Conservation (phyloP, 2,113 vertebrate genomes). For the Menidia beryllina region DNA sequence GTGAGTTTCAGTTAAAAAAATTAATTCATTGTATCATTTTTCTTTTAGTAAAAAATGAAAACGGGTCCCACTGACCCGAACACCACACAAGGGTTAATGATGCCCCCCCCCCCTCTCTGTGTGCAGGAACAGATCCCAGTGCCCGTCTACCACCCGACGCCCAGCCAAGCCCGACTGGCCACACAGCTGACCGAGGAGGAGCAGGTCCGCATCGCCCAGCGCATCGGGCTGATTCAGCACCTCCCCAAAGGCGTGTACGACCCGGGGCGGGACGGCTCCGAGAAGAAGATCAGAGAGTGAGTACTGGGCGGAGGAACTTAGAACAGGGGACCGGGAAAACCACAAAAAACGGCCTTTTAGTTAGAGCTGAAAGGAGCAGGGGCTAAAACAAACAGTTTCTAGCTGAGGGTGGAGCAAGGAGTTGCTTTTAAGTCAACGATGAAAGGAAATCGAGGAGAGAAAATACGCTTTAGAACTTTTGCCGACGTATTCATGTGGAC, state of each 20-base stretch:
- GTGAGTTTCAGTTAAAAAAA: no score
- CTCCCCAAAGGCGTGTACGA: slow-evolving; percentile 98
- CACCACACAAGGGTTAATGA: no score
- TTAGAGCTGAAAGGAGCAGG: no score
- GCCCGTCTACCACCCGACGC: slow-evolving; percentile 87
- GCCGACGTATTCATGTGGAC: neutral
- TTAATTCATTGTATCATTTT: no score
- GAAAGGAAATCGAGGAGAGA: neutral
- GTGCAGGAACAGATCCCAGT: slow-evolving; percentile 94
- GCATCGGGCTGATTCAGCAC: slow-evolving; percentile 98
- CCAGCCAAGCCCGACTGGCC: slow-evolving; percentile 95
- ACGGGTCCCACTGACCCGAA: no score
- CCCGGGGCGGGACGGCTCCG: slow-evolving; percentile 92
- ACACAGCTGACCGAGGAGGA: slow-evolving; percentile 99
- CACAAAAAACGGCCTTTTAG: no score
- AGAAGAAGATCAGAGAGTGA: slow-evolving; percentile 99
- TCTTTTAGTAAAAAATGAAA: no score
- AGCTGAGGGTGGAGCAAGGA: neutral
- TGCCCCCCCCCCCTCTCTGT: neutral
- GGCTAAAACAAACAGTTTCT: neutral
- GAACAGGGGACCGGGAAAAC: no score
- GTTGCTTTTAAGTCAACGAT: neutral
- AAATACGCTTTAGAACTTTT: neutral
- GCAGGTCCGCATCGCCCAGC: slow-evolving; percentile 96
- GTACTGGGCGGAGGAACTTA: no score